Evolutionary conservation across 2,113 vertebrate species (phyloP).

Genomic region (Platycercus adscitus): DNA sequence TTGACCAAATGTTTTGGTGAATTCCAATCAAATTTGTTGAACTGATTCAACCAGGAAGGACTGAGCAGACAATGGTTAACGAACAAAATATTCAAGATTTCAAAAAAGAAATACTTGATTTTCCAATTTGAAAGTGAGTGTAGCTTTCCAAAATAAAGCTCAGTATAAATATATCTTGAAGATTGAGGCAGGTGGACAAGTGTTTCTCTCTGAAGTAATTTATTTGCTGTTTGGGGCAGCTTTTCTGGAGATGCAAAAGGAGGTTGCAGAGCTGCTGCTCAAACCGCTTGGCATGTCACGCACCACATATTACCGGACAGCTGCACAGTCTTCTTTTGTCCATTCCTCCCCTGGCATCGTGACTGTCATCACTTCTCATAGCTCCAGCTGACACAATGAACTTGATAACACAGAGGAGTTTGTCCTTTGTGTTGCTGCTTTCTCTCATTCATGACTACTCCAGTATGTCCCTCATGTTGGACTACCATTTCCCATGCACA

Average conservation of each 20-base stretch:
- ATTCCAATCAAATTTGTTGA: neutral
- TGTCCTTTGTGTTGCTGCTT: neutral
- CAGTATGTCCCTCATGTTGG: neutral
- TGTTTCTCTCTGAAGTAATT: neutral
- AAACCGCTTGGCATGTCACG: conserved; percentile 6
- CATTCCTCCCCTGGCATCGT: neutral
- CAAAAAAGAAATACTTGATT: conserved; percentile 1
- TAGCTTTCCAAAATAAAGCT: conserved; percentile 32
- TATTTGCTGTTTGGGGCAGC: conserved; percentile 17
- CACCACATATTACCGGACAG: conserved; percentile 31
- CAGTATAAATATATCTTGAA: neutral
- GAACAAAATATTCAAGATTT: neutral
- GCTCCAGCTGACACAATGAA: conserved; percentile 16
- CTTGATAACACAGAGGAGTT: neutral
- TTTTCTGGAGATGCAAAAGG: conserved; percentile 2
- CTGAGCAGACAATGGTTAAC: neutral
- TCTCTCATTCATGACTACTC: neutral
- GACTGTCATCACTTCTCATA: conserved; percentile 23
- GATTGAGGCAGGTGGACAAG: neutral
- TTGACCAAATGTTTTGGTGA: neutral
- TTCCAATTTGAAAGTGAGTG: neutral
- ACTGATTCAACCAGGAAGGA: neutral
- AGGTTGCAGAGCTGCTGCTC: neutral
- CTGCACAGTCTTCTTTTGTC: conserved; percentile 52
- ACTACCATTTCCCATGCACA: rapidly evolving